A percentile compares a stretch with the other conserved stretches of the same genome.
These are phyloP conservation scores for Mesoligia furuncula DNA, from an alignment of 2,888 invertebrate species.

Conservation along the genomic window DNA sequence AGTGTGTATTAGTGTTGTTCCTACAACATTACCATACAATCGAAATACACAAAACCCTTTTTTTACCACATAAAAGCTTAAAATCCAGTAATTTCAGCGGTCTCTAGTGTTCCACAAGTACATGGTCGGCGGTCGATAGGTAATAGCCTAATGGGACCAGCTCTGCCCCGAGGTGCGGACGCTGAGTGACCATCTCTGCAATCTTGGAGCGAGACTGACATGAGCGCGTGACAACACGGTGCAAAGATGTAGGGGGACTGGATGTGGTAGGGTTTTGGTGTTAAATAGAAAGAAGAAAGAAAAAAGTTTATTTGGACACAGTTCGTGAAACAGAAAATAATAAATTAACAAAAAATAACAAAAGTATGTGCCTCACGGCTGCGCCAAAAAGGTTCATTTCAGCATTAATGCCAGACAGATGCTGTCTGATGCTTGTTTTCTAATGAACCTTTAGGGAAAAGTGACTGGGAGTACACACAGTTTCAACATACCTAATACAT, in stretches of 20 bases:
- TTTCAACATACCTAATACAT: too few species aligned
- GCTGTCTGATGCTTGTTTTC: too few species aligned
- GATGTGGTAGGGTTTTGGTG: constrained; percentile 22
- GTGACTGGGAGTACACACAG: too few species aligned
- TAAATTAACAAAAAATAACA: too few species aligned
- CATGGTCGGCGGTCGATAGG: constrained; percentile 47
- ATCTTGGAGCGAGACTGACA: constrained; percentile 60
- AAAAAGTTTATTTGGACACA: too few species aligned
- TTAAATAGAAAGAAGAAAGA: too few species aligned
- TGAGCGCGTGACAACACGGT: constrained; percentile 62
- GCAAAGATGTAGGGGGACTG: not conserved
- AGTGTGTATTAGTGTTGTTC: not conserved
- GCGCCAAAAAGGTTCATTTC: too few species aligned
- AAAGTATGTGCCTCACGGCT: too few species aligned
- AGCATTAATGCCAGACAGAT: too few species aligned
- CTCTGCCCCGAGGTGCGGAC: constrained; percentile 66
- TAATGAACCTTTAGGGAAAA: too few species aligned
- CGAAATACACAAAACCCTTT: constrained; percentile 13
- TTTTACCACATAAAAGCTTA: constrained; percentile 20
- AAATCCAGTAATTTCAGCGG: constrained; percentile 33
- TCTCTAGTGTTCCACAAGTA: constrained; percentile 25
- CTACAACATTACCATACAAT: constrained; percentile 3
- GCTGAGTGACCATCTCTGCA: constrained; percentile 64
- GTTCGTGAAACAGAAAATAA: too few species aligned
- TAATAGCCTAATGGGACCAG: constrained; percentile 59